Percentiles rank a stretch among this genome's conserved stretches.
Evolutionary conservation across 2,888 invertebrate genomes (phyloP).

Genomic region (Acholoe squamosa): DNA sequence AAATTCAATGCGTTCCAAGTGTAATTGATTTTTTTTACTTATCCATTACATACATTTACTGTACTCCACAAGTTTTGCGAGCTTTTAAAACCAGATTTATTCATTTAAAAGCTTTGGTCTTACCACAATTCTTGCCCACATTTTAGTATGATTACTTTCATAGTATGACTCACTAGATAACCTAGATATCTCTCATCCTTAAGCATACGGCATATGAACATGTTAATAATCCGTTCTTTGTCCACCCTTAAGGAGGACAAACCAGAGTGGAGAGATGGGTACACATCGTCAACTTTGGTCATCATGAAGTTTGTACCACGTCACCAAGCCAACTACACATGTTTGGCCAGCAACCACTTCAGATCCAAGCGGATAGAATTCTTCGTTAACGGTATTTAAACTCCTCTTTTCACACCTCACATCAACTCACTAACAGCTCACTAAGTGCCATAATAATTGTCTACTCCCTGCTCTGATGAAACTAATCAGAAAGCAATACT

Average conservation of each 20-base stretch:
- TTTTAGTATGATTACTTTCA: too few relatives aligned
- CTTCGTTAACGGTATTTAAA: conserved; percentile 68
- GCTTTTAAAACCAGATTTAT: too few relatives aligned
- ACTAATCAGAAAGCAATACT: not conserved
- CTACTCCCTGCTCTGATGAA: not conserved
- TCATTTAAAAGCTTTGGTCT: too few relatives aligned
- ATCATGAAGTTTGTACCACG: conserved; percentile 70
- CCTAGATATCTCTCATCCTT: too few relatives aligned
- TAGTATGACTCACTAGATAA: too few relatives aligned
- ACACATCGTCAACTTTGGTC: conserved; percentile 72
- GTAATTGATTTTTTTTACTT: too few relatives aligned
- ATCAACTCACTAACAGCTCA: not conserved
- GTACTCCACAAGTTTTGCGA: too few relatives aligned
- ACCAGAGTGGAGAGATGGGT: conserved; percentile 69
- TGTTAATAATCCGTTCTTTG: not conserved
- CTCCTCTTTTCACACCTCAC: not conserved
- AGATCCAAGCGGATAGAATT: conserved; percentile 70
- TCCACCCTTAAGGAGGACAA: conserved; percentile 69
- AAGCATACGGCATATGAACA: too few relatives aligned
- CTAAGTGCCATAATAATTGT: not conserved
- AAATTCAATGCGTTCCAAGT: too few relatives aligned
- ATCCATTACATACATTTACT: too few relatives aligned
- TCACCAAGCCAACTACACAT: conserved; percentile 72
- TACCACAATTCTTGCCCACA: too few relatives aligned
- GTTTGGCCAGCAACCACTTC: conserved; percentile 71